phyloP scores from a whole-genome alignment of 2,113 vertebrate species.

The Lampris megalopsis region DNA sequence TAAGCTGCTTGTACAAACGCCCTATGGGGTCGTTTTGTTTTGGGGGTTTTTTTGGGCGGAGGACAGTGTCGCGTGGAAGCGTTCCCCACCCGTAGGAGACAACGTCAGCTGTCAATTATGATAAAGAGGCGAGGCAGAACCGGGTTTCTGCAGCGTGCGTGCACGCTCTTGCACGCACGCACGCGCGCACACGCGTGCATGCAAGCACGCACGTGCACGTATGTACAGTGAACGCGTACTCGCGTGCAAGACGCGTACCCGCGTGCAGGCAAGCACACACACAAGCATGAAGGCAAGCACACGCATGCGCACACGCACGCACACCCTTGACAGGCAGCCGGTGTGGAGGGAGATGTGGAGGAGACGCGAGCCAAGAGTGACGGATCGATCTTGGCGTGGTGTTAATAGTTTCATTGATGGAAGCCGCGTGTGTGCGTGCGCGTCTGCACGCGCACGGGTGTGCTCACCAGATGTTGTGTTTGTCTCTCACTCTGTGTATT shows the following conservation, averaged over 20 bases:
- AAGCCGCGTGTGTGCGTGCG: constrained; percentile 39
- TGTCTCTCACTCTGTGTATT: neutral
- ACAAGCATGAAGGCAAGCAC: too few species aligned
- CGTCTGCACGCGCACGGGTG: neutral
- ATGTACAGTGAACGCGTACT: neutral
- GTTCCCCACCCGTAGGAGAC: constrained; percentile 5
- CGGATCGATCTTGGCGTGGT: constrained; percentile 63
- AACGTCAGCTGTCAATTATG: constrained; percentile 24
- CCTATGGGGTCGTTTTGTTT: too few species aligned
- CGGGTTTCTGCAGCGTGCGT: neutral
- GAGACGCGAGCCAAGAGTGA: constrained; percentile 48
- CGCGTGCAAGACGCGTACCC: neutral
- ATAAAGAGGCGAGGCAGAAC: neutral
- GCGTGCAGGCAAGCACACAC: neutral
- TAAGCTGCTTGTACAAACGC: too few species aligned
- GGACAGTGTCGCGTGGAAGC: neutral
- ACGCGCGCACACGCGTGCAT: neutral
- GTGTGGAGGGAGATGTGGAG: neutral
- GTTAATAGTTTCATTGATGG: constrained; percentile 75
- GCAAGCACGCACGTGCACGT: neutral
- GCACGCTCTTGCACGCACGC: neutral
- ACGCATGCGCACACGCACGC: neutral
- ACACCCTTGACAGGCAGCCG: constrained; percentile 13
- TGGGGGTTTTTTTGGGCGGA: too few species aligned
- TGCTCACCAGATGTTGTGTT: neutral